Percentiles rank a stretch among this genome's conserved stretches.
Evolutionary conservation across 2,888 invertebrate genomes (phyloP).

Genomic region (Yponomeuta malinellus): DNA sequence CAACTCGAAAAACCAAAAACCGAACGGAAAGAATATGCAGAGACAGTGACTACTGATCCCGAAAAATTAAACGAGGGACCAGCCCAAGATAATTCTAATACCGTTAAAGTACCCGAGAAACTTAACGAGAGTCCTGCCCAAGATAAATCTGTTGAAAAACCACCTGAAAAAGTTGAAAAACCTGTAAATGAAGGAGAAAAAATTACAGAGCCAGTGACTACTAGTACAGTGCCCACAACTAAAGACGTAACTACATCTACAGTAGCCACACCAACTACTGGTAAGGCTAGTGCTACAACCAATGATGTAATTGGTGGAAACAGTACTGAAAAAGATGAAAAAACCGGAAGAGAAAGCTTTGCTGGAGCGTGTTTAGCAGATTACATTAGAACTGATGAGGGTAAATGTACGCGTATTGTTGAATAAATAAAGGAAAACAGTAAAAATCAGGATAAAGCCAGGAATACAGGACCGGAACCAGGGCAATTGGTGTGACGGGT

Average conservation of each 20-base stretch:
- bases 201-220: conserved; percentile 9
- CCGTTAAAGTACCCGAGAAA: no score
- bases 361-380: conserved; percentile 45
- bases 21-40: no score
- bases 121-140: no score
- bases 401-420: conserved; percentile 51
- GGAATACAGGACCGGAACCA: no score
- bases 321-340: conserved; percentile 18
- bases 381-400: conserved; percentile 46
- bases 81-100: no score
- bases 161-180: neutral
- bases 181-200: conserved; percentile 11
- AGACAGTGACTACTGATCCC: no score
- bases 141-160: conserved; percentile 11
- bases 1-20: no score
- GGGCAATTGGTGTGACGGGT: no score
- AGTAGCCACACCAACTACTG: neutral
- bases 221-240: conserved; percentile 16
- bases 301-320: no score
- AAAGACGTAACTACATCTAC: conserved; percentile 22
- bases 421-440: conserved; percentile 11
- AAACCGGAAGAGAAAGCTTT: conserved; percentile 51
- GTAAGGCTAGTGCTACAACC: neutral
- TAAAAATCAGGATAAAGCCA: no score
- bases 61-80: no score